phyloP scores from a whole-genome alignment of 1,140 invertebrate species.

The Teleogryllus occipitalis region DNA sequence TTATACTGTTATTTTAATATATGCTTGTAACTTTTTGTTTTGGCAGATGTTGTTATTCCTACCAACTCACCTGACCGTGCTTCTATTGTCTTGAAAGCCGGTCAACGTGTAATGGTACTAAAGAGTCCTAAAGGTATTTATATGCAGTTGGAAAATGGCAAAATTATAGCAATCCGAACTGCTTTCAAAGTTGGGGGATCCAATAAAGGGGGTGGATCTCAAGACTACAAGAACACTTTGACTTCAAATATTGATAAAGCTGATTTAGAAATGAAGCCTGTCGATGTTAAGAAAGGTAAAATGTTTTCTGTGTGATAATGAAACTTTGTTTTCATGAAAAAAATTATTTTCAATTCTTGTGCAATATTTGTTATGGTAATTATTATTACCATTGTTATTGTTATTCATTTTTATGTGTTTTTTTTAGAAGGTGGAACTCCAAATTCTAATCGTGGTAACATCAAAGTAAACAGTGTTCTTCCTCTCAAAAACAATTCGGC shows the following conservation, averaged over 20 bases:
- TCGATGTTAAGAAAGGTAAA: constrained; percentile 19
- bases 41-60: constrained; percentile 81
- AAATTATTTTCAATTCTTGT: no score
- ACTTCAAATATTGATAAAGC: constrained; percentile 7
- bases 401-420: not conserved
- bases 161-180: constrained; percentile 88
- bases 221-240: constrained; percentile 7
- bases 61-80: constrained; percentile 82
- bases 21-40: constrained; percentile 14
- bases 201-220: constrained; percentile 26
- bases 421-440: constrained; percentile 7
- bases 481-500: constrained; percentile 58
- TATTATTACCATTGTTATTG: not conserved
- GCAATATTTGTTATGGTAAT: not conserved
- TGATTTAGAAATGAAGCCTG: constrained; percentile 11
- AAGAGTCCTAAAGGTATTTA: constrained; percentile 93
- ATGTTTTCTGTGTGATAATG: constrained; percentile 7
- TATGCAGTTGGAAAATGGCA: constrained; percentile 89
- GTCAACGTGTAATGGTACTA: constrained; percentile 86
- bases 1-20: not conserved
- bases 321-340: not conserved
- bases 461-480: constrained; percentile 34
- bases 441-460: constrained; percentile 5
- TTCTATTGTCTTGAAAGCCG: constrained; percentile 76
- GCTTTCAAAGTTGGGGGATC: constrained; percentile 54